Evolutionary conservation across 2,888 invertebrate genomes (phyloP).

Genomic region (Scaptomyza parva): DNA sequence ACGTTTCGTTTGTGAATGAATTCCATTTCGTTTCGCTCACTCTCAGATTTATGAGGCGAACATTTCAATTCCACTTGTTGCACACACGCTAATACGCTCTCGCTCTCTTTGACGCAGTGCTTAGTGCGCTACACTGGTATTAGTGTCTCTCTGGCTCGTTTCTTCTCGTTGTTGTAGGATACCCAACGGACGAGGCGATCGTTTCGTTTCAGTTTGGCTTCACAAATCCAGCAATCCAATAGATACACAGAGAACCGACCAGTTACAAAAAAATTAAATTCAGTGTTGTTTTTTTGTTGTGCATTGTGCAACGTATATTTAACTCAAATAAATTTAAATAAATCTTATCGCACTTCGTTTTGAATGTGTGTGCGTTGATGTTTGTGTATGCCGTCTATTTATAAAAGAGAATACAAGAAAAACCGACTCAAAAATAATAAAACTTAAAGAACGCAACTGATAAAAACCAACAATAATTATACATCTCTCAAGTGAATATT

Average conservation of each 20-base stretch:
- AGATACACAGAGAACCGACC: conserved; percentile 81
- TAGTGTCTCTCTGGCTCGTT: conserved; percentile 61
- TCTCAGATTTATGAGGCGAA: conserved; percentile 56
- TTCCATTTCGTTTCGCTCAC: conserved; percentile 67
- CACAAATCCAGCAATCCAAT: conserved; percentile 82
- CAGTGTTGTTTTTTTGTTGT: conserved; percentile 59
- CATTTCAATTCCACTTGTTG: conserved; percentile 66
- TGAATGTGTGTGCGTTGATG: conserved; percentile 7
- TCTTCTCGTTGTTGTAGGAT: conserved; percentile 80
- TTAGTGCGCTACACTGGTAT: conserved; percentile 27
- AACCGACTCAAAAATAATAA: neutral
- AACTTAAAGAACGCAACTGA: conserved; percentile 36
- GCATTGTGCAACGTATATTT: conserved; percentile 52
- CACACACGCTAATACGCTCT: conserved; percentile 41
- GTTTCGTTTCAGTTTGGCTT: conserved; percentile 84
- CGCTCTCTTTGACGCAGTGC: conserved; percentile 31
- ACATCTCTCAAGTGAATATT: conserved; percentile 34
- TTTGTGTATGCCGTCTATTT: conserved; percentile 11
- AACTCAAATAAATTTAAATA: conserved; percentile 61
- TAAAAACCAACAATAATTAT: conserved; percentile 36
- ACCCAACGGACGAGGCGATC: conserved; percentile 76
- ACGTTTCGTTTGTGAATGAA: conserved; percentile 77
- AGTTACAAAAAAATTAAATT: conserved; percentile 49
- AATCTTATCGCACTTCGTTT: conserved; percentile 38
- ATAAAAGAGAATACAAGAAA: conserved; percentile 19